Percentiles rank a stretch among this genome's conserved stretches.
Conservation (phyloP, 2,888 invertebrate species). For the Thyatira batis region DNA sequence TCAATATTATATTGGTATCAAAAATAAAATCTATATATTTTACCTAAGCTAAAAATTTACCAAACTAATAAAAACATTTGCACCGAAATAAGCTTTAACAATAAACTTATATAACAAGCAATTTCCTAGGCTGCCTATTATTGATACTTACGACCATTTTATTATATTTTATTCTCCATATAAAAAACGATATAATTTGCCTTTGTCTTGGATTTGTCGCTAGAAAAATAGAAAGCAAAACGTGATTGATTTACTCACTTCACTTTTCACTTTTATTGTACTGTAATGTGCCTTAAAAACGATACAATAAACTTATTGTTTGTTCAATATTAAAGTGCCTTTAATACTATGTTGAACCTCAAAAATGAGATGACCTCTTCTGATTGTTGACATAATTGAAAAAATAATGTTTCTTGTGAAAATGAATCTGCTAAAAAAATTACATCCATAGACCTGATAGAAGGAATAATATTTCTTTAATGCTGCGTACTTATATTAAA, state of each 20-base stretch:
- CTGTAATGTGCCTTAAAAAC: slow-evolving; percentile 32
- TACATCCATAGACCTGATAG: too few relatives aligned
- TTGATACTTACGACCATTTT: not conserved
- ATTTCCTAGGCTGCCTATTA: not conserved
- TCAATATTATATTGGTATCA: too few relatives aligned
- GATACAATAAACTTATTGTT: slow-evolving; percentile 32
- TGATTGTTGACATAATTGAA: too few relatives aligned
- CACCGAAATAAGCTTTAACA: not conserved
- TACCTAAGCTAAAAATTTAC: too few relatives aligned
- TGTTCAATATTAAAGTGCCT: not conserved
- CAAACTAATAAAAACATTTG: not conserved
- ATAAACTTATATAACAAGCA: not conserved
- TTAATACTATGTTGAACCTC: not conserved
- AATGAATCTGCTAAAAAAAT: too few relatives aligned
- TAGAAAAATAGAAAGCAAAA: slow-evolving; percentile 66
- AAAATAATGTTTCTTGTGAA: too few relatives aligned
- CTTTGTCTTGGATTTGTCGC: slow-evolving; percentile 11
- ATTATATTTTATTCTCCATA: not conserved
- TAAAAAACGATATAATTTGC: slow-evolving; percentile 1
- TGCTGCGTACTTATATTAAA: not conserved
- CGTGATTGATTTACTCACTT: slow-evolving; percentile 67
- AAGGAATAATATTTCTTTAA: too few relatives aligned
- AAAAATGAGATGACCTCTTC: not conserved
- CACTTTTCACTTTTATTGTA: slow-evolving; percentile 69
- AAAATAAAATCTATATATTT: too few relatives aligned